A percentile compares a stretch with the other conserved stretches of the same genome.
These are phyloP conservation scores for Phrynocephalus versicolor DNA, from an alignment of 2,113 vertebrate species.

Conservation along the genomic window DNA sequence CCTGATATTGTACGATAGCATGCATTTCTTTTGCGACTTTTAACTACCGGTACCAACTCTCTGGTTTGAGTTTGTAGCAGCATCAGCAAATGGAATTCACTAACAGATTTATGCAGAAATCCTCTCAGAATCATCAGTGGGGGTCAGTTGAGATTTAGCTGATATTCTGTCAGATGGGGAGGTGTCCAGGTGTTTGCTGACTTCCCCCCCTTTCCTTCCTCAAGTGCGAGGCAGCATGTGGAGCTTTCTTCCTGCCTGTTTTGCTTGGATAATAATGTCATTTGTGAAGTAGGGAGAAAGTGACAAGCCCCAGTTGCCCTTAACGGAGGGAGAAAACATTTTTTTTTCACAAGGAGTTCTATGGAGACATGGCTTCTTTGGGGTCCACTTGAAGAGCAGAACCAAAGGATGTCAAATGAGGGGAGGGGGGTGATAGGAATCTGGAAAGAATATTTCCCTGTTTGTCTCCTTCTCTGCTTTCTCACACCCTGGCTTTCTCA, in stretches of 20 bases:
- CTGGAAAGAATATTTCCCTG: neutral
- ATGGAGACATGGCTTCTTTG: neutral
- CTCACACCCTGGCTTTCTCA: neutral
- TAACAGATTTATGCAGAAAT: conserved; percentile 36
- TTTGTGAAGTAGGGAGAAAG: too few species aligned
- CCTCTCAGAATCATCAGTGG: conserved; percentile 5
- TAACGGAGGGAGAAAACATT: too few species aligned
- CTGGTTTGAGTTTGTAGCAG: conserved; percentile 39
- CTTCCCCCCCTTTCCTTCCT: too few species aligned
- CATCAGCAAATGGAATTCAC: conserved; percentile 31
- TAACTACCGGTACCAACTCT: conserved; percentile 25
- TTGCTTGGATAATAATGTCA: too few species aligned
- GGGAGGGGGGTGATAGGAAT: neutral
- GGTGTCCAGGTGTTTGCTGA: rapidly evolving
- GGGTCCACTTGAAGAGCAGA: neutral
- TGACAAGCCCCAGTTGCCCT: too few species aligned
- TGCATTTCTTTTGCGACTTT: conserved; percentile 46
- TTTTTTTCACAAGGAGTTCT: neutral
- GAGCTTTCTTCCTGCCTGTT: too few species aligned
- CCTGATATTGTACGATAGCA: conserved; percentile 48
- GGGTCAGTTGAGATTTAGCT: conserved; percentile 25
- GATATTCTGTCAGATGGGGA: neutral
- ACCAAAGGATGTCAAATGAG: neutral
- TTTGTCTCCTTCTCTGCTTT: neutral
- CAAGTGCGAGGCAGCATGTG: too few species aligned